Evolutionary conservation across 2,113 vertebrate species (phyloP).

Genomic region (Pseudopodoces humilis): DNA sequence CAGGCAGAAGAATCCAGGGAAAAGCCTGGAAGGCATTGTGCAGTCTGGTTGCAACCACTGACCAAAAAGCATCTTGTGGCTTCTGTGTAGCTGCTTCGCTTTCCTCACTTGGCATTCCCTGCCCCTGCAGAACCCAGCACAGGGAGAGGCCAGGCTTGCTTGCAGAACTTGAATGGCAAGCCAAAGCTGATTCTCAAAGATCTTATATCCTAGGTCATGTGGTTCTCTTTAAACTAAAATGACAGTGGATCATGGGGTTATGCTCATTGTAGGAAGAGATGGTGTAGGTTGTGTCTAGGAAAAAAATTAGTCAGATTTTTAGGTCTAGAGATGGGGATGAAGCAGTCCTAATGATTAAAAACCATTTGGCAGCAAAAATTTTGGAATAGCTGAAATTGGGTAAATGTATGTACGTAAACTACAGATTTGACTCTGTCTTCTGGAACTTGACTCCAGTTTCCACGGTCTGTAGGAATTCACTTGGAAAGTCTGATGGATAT

Average conservation of each 20-base stretch:
- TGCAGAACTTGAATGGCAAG: slow-evolving; percentile 1
- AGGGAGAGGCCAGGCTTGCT: not conserved
- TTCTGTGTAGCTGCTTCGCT: not conserved
- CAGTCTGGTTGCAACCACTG: not conserved
- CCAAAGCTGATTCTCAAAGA: not conserved
- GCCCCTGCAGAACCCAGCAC: not conserved
- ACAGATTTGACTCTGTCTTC: not conserved
- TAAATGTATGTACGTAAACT: not conserved
- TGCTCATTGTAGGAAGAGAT: not conserved
- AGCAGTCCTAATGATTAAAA: not conserved
- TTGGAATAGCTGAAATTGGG: not conserved
- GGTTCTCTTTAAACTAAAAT: not conserved
- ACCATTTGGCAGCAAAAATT: not conserved
- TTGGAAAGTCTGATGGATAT: not conserved
- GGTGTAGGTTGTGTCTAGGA: not conserved
- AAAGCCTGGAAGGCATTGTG: not conserved
- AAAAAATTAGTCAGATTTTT: not conserved
- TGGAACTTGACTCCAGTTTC: not conserved
- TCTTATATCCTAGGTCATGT: not conserved
- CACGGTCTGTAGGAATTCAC: not conserved
- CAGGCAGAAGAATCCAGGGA: not conserved
- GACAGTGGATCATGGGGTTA: not conserved
- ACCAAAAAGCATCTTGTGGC: not conserved
- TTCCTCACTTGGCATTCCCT: not conserved
- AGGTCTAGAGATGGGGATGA: not conserved